phyloP scores from a whole-genome alignment of 2,888 invertebrate species.

The Coecobrya sp. region DNA sequence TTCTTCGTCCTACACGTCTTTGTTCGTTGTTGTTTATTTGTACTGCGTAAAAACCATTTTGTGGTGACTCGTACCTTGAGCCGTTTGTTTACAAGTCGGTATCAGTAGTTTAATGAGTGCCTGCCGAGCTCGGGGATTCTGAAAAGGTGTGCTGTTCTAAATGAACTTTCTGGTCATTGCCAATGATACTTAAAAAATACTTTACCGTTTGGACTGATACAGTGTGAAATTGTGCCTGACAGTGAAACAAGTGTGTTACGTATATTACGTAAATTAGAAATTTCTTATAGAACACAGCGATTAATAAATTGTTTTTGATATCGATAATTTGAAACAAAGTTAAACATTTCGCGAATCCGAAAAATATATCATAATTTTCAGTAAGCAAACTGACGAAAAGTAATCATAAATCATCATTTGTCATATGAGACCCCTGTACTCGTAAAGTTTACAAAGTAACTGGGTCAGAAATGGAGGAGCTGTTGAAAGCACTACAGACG shows the following conservation, averaged over 20 bases:
- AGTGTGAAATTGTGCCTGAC: background rate
- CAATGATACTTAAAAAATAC: too few species aligned
- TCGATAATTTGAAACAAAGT: too few species aligned
- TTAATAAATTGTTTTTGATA: too few species aligned
- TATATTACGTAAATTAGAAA: background rate
- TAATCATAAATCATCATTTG: background rate
- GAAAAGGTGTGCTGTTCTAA: background rate
- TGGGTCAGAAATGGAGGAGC: constrained; percentile 82
- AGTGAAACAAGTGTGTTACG: background rate
- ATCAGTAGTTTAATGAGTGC: background rate
- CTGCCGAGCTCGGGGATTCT: background rate
- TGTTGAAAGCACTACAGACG: constrained; percentile 83
- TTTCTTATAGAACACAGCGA: too few species aligned
- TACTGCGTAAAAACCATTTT: constrained; percentile 23
- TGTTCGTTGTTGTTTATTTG: constrained; percentile 5
- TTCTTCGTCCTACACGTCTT: background rate
- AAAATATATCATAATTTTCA: too few species aligned
- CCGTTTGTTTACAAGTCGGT: background rate
- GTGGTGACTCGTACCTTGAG: background rate
- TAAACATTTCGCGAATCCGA: too few species aligned
- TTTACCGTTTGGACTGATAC: too few species aligned
- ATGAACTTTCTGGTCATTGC: background rate
- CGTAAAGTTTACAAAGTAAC: too few species aligned
- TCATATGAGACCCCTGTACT: background rate
- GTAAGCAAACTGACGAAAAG: background rate